Conservation (phyloP, 2,113 vertebrate genomes). For the Fulmarus glacialis region DNA sequence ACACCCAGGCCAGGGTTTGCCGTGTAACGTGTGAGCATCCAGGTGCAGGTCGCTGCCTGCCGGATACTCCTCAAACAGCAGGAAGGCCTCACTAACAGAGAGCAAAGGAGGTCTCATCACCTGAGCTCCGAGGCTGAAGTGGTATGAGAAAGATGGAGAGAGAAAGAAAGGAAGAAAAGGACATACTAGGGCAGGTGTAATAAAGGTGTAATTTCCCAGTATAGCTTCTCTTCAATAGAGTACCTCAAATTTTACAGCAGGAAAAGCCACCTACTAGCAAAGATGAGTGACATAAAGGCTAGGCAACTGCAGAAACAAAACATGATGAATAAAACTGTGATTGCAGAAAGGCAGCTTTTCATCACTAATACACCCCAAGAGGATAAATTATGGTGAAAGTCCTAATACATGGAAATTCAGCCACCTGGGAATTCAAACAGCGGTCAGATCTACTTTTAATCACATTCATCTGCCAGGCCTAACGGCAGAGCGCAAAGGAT, state of each 20-base stretch:
- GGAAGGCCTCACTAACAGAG: neutral
- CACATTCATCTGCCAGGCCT: neutral
- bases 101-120: neutral
- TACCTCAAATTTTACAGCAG: neutral
- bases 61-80: neutral
- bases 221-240: neutral
- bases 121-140: neutral
- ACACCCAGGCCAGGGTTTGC: neutral
- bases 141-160: neutral
- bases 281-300: neutral
- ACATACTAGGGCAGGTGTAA: neutral
- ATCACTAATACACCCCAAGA: neutral
- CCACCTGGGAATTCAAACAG: conserved; percentile 17
- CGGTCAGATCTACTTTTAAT: conserved; percentile 27
- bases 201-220: neutral
- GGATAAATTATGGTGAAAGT: conserved; percentile 9
- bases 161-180: neutral
- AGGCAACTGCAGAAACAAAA: conserved; percentile 14
- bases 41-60: neutral
- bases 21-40: accelerated
- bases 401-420: conserved; percentile 22
- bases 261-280: neutral
- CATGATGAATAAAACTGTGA: neutral
- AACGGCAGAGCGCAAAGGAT: neutral
- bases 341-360: conserved; percentile 1